Evolutionary conservation across 64 coral and sea anemone genomes (phyloP).

Genomic region (Orbicella faveolata): DNA sequence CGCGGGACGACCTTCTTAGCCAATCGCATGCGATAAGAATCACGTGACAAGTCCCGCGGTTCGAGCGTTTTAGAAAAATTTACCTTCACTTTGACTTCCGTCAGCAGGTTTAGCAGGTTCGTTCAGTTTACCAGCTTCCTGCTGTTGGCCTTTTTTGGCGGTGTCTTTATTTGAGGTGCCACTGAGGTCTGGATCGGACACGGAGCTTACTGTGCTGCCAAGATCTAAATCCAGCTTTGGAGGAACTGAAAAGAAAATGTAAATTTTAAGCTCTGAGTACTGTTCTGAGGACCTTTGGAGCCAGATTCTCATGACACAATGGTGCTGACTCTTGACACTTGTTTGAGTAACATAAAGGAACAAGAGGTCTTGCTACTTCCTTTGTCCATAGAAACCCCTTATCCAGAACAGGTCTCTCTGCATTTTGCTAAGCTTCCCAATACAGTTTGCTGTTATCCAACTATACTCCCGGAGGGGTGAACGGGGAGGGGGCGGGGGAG

Average conservation of each 20-base stretch:
- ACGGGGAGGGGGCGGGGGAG: too few relatives aligned
- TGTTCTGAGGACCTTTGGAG: not conserved
- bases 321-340: too few relatives aligned
- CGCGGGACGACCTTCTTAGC: too few relatives aligned
- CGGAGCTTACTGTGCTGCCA: constrained; percentile 81
- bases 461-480: too few relatives aligned
- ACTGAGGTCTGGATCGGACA: constrained; percentile 95
- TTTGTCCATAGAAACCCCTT: too few relatives aligned
- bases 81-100: constrained; percentile 72
- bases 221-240: constrained; percentile 55
- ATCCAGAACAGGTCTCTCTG: too few relatives aligned
- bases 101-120: constrained; percentile 28
- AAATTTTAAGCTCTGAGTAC: not conserved
- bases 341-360: too few relatives aligned
- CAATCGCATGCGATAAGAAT: not conserved
- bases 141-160: constrained; percentile 12
- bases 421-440: too few relatives aligned
- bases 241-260: not conserved
- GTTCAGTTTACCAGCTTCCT: not conserved
- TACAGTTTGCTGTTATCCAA: too few relatives aligned
- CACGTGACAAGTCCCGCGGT: not conserved
- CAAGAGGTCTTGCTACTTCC: too few relatives aligned
- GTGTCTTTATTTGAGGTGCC: constrained; percentile 48
- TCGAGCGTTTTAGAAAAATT: too few relatives aligned
- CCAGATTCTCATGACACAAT: too few relatives aligned